Evolutionary conservation across 2,888 invertebrate genomes (phyloP).

Genomic region (Agrotis segetum): DNA sequence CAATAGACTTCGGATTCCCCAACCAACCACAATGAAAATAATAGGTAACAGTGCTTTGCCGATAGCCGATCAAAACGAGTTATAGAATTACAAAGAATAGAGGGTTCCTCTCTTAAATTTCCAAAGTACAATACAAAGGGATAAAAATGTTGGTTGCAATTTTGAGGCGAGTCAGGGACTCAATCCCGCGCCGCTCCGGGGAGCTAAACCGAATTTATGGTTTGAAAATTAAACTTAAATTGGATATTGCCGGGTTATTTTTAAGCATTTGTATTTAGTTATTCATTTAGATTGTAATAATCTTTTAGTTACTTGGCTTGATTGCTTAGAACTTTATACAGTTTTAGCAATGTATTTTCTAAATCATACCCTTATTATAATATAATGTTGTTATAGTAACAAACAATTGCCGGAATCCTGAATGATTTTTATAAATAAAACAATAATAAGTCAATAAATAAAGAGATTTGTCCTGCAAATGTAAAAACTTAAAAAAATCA

Average conservation of each 20-base stretch:
- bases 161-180: slow-evolving; percentile 81
- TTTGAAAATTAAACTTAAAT: slow-evolving; percentile 90
- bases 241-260: slow-evolving; percentile 86
- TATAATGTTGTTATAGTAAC: too few relatives aligned
- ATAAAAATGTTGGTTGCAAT: slow-evolving; percentile 88
- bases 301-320: slow-evolving; percentile 63
- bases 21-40: slow-evolving; percentile 74
- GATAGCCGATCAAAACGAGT: slow-evolving; percentile 80
- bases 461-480: not conserved
- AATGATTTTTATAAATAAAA: not conserved
- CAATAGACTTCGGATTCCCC: slow-evolving; percentile 68
- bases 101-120: slow-evolving; percentile 81
- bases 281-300: slow-evolving; percentile 76
- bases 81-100: slow-evolving; percentile 82
- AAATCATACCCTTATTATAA: not conserved
- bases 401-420: too few relatives aligned
- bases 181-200: slow-evolving; percentile 83
- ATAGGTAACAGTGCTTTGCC: slow-evolving; percentile 67
- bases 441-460: not conserved
- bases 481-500: not conserved
- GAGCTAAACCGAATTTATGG: slow-evolving; percentile 89
- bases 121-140: slow-evolving; percentile 84
- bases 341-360: not conserved
- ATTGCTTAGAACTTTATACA: not conserved
- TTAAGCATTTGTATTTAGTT: slow-evolving; percentile 84